Base-by-base conservation (phyloP, 1,140 invertebrate genomes). In the Pseudobourletiella spinata region DNA sequence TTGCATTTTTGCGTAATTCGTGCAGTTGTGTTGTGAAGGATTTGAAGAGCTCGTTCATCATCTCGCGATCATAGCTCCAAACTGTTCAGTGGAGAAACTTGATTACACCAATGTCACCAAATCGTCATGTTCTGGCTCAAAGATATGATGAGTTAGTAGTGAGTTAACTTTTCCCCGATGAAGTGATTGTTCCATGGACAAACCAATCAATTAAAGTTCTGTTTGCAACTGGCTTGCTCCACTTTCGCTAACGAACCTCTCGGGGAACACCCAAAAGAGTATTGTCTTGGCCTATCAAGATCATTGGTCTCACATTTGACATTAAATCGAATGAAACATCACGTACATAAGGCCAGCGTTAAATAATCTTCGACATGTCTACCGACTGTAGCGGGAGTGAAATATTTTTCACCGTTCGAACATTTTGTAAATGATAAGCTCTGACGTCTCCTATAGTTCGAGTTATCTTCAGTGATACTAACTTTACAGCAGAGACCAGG, bases 181-280 rank as follows among this genome's bases (percentile, higher is more conserved):
- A n/a, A n/a, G n/a, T n/a, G n/a, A n/a, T n/a, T n/a, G n/a, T 66
- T 28, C 54, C 51, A 39, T 51, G 61, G 14, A 57, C 3, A 2
- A 42, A 43, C 55, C 44, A 51, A 16, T 44, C 52, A 0, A 57
- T n/a, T 35, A 30, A 24, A 1, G 25, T 46, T 1, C 43, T 58
- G 1, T 26, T 25, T 1, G 24, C 16, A 1, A 43, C 11, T 2
- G 42, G 44, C 28, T 39, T 28, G 18, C 3, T 2, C 30, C 8
- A 50, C 16, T 24, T 25, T 2, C 52, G 42, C 18, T 43, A 22
- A 28, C 28, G 39, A 3, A 52, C 14, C 15, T 59, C 32, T 30
- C 50, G 25, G 0, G 56, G 25, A 8, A 54, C 16, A 0, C 18
- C 25, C 15, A 48, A 39, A 25, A n/a, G 16, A n/a, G 4, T n/a